A percentile compares a stretch with the other conserved stretches of the same genome.
These are phyloP conservation scores for Nansenia antarctica DNA, from an alignment of 2,113 vertebrate genomes.

Conservation along the genomic window DNA sequence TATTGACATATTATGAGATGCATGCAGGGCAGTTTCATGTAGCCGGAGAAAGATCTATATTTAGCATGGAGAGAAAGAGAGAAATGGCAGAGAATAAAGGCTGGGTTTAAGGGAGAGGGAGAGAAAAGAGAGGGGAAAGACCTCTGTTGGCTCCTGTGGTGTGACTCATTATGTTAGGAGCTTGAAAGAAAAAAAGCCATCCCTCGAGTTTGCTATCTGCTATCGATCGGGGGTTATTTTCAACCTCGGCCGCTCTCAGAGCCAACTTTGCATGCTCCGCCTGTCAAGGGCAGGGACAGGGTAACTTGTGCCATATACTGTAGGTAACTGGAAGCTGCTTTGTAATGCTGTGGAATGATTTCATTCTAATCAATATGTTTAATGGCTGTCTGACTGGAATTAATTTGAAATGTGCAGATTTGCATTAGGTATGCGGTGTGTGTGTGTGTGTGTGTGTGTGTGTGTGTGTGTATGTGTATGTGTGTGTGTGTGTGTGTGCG, in stretches of 20 bases:
- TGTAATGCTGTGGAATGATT: neutral
- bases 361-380: neutral
- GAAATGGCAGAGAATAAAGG: conserved; percentile 5
- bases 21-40: conserved; percentile 37
- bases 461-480: neutral
- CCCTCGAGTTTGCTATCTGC: conserved; percentile 45
- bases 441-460: neutral
- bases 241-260: conserved; percentile 35
- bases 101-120: conserved; percentile 2
- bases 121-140: conserved; percentile 22
- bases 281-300: conserved; percentile 10
- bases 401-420: neutral
- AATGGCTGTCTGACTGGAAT: neutral
- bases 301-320: neutral
- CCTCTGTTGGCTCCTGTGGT: conserved; percentile 44
- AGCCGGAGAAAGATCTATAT: conserved; percentile 34
- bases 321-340: neutral
- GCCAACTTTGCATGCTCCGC: conserved; percentile 53
- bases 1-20: conserved; percentile 47
- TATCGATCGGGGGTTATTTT: conserved; percentile 68
- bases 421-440: neutral
- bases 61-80: neutral
- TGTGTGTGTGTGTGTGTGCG: neutral
- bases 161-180: conserved; percentile 50
- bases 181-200: conserved; percentile 31